Evolutionary conservation across 2,888 invertebrate genomes (phyloP).

Genomic region (Cephus pygmeus): DNA sequence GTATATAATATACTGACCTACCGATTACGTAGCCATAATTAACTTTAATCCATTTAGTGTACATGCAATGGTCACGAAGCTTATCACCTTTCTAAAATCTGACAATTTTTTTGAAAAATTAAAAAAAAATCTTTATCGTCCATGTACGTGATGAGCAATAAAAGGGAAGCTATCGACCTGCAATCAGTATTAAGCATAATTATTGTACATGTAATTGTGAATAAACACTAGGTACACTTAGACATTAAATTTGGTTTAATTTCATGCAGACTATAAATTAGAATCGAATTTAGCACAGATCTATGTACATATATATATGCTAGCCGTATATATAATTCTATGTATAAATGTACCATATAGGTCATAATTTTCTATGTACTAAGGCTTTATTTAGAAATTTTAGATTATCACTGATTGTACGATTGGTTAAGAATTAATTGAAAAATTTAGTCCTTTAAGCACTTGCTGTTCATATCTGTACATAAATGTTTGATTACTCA

Average conservation of each 20-base stretch:
- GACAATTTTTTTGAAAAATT: not conserved
- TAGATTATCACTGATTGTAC: constrained; percentile 9
- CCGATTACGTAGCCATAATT: not conserved
- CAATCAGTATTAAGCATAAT: constrained; percentile 6
- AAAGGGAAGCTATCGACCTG: not conserved
- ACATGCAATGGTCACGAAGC: not conserved
- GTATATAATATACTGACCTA: not conserved
- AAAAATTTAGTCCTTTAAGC: constrained; percentile 17
- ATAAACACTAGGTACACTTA: not conserved
- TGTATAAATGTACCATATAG: constrained; percentile 53
- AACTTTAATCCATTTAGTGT: not conserved
- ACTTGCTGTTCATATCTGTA: constrained; percentile 36
- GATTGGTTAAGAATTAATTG: constrained; percentile 14
- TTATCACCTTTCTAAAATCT: not conserved
- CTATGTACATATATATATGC: not conserved
- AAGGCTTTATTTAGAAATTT: constrained; percentile 11
- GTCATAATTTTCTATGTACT: constrained; percentile 13
- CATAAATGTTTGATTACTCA: constrained; percentile 41
- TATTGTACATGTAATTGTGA: not conserved
- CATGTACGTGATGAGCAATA: not conserved
- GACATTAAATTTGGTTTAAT: not conserved
- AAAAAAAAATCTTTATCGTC: not conserved
- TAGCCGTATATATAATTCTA: constrained; percentile 22
- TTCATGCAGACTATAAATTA: not conserved
- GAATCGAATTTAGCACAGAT: not conserved